Base-by-base conservation (phyloP, 1,140 invertebrate species). In the Popillia japonica region DNA sequence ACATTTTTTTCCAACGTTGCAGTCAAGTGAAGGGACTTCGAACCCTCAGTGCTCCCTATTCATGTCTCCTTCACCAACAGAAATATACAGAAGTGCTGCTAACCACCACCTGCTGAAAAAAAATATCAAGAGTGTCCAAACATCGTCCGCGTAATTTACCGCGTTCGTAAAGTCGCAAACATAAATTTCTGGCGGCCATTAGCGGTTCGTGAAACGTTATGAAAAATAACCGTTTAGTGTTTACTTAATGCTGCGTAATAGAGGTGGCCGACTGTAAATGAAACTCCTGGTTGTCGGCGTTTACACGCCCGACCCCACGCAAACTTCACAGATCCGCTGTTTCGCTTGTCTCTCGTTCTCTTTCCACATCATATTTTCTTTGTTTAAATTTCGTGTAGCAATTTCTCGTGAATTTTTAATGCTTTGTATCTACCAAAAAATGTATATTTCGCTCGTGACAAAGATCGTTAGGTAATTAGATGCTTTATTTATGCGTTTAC, bases 171-270 rank as follows among this genome's bases (percentile, higher is more conserved):
- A 27, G 20, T 68, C 22, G 22, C 27, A 34, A 9, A 34, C 11
- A 68, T 68, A 68, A 23, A 68, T 68, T 68, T 34, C 27, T 14
- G 22, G 61, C 7, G 61, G 61, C 27, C 61, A 68, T 68, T 68
- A 68, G 61, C 61, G 61, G 27, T 68, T 20, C 61, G 22, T 68
- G 22, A 68, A 68, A 68, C 61, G 14, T 68, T 68, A 68, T 68
- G 61, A 68, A 68, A 68, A 68, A 68, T 68, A 68, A 22, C 61
- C 61, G 61, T 68, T 68, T 68, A 68, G 20, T 68, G 61, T 68
- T 68, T 68, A 34, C 20, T 20, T 68, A 68, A 68, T 68, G 61
- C 27, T 22, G 61, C 61, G 61, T 68, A 68, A 34, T 68, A 27
- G 22, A 68, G 61, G 61, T 68, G 61, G 61, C 61, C 20, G 61